phyloP scores from a whole-genome alignment of 2,113 vertebrate genomes.

The Rhipidura dahli region DNA sequence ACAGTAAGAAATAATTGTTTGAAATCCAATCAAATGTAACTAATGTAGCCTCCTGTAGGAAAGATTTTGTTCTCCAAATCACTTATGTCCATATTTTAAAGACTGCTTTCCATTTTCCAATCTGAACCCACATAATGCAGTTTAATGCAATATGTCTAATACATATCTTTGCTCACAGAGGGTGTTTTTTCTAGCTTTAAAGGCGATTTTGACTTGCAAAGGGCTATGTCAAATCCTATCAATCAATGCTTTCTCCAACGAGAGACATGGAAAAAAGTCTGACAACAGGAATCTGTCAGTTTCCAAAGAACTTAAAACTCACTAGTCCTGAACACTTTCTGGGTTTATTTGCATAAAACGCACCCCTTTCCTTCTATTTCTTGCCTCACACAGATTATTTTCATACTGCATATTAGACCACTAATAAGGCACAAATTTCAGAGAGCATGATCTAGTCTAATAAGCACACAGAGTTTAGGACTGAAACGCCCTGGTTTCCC shows the following conservation, averaged over 20 bases:
- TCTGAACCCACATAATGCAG: not conserved
- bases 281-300: not conserved
- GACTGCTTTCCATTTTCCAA: not conserved
- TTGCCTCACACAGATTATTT: conserved; percentile 43
- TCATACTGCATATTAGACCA: conserved; percentile 18
- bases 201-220: not conserved
- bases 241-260: not conserved
- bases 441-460: not conserved
- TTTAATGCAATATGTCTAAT: not conserved
- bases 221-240: not conserved
- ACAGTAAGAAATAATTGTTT: not conserved
- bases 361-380: conserved; percentile 36
- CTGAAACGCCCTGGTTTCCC: not conserved
- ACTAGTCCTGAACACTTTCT: conserved; percentile 30
- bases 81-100: not conserved
- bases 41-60: not conserved
- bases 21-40: not conserved
- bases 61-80: not conserved
- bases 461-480: not conserved
- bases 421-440: conserved; percentile 16
- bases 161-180: not conserved
- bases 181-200: not conserved
- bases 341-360: conserved; percentile 47
- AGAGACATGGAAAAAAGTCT: not conserved
- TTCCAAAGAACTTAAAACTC: conserved; percentile 20